These are phyloP conservation scores for Nothocercus nigrocapillus DNA, from an alignment of 2,113 vertebrate species.

Conservation along the genomic window DNA sequence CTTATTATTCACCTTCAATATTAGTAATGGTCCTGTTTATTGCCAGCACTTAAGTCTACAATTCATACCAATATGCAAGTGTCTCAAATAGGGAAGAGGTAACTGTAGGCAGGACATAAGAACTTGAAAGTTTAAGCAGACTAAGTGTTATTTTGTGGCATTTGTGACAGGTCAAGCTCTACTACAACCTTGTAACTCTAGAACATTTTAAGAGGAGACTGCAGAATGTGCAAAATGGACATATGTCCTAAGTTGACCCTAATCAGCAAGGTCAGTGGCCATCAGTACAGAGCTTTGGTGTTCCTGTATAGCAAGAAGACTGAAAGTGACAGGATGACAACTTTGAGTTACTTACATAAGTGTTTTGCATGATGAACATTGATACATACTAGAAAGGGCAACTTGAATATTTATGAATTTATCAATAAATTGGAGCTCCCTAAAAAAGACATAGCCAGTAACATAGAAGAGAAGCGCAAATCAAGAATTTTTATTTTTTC, in stretches of 20 bases:
- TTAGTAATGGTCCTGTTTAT: not conserved
- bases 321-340: rapidly evolving
- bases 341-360: not conserved
- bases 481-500: conserved; percentile 45
- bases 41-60: not conserved
- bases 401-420: not conserved
- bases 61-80: not conserved
- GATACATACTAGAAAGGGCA: not conserved
- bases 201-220: not conserved
- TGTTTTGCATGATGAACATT: not conserved
- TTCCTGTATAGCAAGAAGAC: not conserved
- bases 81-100: too few relatives aligned
- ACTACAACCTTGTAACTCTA: not conserved
- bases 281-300: rapidly evolving
- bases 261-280: not conserved
- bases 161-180: not conserved
- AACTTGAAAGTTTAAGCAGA: too few relatives aligned
- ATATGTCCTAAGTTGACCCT: rapidly evolving
- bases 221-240: not conserved
- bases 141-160: too few relatives aligned
- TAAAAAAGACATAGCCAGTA: not conserved
- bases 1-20: not conserved
- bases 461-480: not conserved
- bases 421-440: not conserved
- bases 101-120: too few relatives aligned